Base-by-base conservation (phyloP, 2,888 invertebrate species). In the Drosophila demipolita region DNA sequence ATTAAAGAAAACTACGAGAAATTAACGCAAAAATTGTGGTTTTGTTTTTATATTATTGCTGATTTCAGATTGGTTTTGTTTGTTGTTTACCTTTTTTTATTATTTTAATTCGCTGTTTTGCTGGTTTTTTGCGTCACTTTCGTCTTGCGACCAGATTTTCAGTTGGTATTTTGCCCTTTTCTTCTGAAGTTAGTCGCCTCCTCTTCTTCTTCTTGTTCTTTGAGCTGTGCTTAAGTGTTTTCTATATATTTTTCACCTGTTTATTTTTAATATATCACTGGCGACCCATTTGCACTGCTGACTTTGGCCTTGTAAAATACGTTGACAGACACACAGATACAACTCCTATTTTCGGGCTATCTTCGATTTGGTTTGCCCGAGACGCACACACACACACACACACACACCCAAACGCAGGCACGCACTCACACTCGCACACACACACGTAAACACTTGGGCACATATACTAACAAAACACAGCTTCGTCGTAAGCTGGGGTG, bases 271-370 rank as follows among this genome's bases (percentile, higher is more conserved):
- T 33, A 12, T 54, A 42, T 60, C 23, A 32, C 36, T 60, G 15
- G 29, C 29, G 20, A 33, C 38, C 49, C 26, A 40, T 60, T 63
- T 17, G 29, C 35, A 33, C 17, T 20, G 64, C 65, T 73, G 69
- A 73, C 73, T 74, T 78, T 78, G 79, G 67, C 66, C 78, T 78
- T 75, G 72, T 59, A 40, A 62, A 78, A 79, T 64, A 53, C 72
- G 72, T 78, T 75, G 65, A 75, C 79, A 79, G 79, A 70, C 78
- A 78, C 59, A 59, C 50, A 54, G 54, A 38, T 48, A 58, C 33
- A 52, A 52, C 52, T 81, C 74, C 63, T 82, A 74, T 82, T 85
- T 79, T 83, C 70, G 65, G 62, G 65, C 67, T 75, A 78, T 72
- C 78, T 78, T 65, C 71, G 66, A 78, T 60, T 78, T 69, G 66